phyloP scores from a whole-genome alignment of 2,113 vertebrate genomes.

The Sinosuthora webbiana region DNA sequence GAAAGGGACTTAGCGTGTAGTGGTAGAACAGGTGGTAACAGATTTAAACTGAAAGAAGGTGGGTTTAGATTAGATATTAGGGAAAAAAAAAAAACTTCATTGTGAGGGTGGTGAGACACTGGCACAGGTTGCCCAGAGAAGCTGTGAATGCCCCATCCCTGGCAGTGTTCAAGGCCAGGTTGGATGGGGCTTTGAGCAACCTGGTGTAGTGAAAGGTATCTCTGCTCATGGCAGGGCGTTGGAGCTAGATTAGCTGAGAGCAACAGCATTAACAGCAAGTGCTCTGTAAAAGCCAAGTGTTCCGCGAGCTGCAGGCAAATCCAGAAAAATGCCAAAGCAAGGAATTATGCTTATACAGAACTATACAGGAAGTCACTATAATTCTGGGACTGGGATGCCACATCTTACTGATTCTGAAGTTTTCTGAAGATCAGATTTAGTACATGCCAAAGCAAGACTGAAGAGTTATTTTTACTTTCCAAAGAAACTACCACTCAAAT shows the following conservation, averaged over 20 bases:
- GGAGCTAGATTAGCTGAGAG: background rate
- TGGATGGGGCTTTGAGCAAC: background rate
- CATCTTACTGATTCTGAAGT: background rate
- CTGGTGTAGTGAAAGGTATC: background rate
- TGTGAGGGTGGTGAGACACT: background rate
- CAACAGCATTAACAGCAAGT: background rate
- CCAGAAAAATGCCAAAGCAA: background rate
- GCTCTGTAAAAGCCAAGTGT: background rate
- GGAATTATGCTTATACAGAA: background rate
- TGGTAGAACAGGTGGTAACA: background rate
- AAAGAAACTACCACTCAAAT: background rate
- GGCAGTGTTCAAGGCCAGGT: background rate
- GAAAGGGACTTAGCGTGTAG: background rate
- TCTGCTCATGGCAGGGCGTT: fast-evolving
- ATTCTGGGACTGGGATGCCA: background rate
- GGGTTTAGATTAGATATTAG: background rate
- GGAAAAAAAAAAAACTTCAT: background rate
- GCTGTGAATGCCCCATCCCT: fast-evolving
- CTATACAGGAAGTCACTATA: background rate
- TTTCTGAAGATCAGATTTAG: background rate
- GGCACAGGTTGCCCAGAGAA: background rate
- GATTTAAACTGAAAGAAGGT: background rate
- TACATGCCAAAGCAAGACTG: background rate
- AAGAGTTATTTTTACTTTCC: background rate
- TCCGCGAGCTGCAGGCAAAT: background rate